Conservation (phyloP, 23 tunicate genomes). For the Styela clava region DNA sequence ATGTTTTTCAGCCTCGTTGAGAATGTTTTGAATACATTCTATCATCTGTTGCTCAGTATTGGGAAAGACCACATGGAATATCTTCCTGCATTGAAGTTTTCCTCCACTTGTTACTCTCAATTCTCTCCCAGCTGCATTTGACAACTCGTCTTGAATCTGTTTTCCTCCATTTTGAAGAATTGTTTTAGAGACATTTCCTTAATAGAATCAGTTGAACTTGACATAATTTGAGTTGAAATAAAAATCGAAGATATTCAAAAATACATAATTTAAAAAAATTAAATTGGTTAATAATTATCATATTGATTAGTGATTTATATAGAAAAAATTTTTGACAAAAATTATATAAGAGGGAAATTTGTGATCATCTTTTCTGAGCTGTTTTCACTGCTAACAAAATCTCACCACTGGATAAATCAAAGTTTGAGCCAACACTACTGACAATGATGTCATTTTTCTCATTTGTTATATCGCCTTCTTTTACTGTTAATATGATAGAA, state of each 20-base stretch:
- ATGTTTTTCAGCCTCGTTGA: background rate
- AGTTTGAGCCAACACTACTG: constrained; percentile 23
- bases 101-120: constrained; percentile 36
- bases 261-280: too few relatives aligned
- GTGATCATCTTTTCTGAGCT: too few relatives aligned
- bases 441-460: constrained; percentile 17
- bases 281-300: too few relatives aligned
- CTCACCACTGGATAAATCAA: constrained; percentile 3
- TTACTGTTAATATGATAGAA: constrained; percentile 2
- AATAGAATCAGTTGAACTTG: too few relatives aligned
- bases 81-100: constrained; percentile 4
- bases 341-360: too few relatives aligned
- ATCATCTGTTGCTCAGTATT: background rate
- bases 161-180: background rate
- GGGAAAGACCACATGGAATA: constrained; percentile 24
- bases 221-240: too few relatives aligned
- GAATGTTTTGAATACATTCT: background rate
- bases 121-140: background rate
- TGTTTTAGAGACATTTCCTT: background rate
- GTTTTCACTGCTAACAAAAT: too few relatives aligned
- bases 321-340: too few relatives aligned
- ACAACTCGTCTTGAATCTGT: background rate
- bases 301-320: too few relatives aligned
- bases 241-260: too few relatives aligned
- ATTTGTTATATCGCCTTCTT: constrained; percentile 13